Evolutionary conservation across 2,113 vertebrate species (phyloP), one percentile per base, ranked within the genome.

Genomic region (Rafetus swinhoei): DNA sequence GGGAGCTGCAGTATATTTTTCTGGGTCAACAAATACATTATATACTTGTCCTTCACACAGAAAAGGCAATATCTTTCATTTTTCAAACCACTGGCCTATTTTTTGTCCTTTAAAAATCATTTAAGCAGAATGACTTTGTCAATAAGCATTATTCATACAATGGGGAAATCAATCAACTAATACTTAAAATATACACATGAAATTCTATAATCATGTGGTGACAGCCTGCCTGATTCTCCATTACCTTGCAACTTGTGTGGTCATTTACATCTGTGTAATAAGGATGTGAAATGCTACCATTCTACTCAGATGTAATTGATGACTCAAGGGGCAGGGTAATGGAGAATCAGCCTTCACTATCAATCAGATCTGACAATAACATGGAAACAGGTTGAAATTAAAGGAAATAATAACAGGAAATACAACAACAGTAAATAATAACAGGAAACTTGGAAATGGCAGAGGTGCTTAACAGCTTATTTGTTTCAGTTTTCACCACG

Each of bases 1-100:
- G 92, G 90, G 79, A 89, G 82, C 79, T 94, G 83, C 82, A 82
- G 21, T 39, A 25, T 86, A 52, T 89, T 96, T 97, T 95, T 94
- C 93, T 94, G 94, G 94, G 93, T 97, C 85, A 93, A 1, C 0
- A 1, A 86, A 60, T 77, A 80, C 60, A 76, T 94, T 92, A 87
- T 88, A 24, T 74, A 24, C 87, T 94, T 93, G 89, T 92, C 89
- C 82, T 97, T 96, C 91, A 90, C 45, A 76, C 79, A 69, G 65
- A 52, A 81, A 92, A 92, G 52, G 86, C 72, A 62, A 0, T 87
- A 69, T 84, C 72, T 84, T 95, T 93, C 57, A 92, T 86, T 62
- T 84, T 52, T 86, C 56, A 65, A 74, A 45, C n/a, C 62, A 87
- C 90, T 57, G 81, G 22, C 62, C 90, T 91, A 21, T 45, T 95